These are phyloP conservation scores for Poliocrania exsul DNA, from an alignment of 2,797 vertebrate genomes.

Conservation along the genomic window DNA sequence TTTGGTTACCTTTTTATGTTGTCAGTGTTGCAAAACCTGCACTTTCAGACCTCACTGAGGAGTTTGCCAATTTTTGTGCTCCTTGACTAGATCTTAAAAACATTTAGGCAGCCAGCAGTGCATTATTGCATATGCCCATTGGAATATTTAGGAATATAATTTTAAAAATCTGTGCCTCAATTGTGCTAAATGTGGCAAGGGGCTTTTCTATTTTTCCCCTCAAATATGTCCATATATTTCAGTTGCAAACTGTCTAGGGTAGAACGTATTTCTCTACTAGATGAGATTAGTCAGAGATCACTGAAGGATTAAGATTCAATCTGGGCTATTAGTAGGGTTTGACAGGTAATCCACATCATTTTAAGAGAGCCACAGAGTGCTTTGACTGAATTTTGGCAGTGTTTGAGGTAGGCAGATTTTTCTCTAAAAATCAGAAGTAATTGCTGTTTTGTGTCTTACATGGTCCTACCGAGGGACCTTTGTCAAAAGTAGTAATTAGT, in stretches of 20 bases:
- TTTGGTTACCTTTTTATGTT: not conserved
- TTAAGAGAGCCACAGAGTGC: not conserved
- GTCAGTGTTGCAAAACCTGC: not conserved
- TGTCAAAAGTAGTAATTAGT: not conserved
- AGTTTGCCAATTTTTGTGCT: not conserved
- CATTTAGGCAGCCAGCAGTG: not conserved
- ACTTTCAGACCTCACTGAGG: not conserved
- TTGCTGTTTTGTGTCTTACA: rapidly evolving
- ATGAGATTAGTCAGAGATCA: not conserved
- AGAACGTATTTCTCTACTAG: not conserved
- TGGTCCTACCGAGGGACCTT: not conserved
- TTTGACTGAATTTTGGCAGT: not conserved
- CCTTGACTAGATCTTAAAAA: not conserved
- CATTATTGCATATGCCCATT: not conserved
- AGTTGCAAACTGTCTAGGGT: not conserved
- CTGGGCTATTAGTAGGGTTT: not conserved
- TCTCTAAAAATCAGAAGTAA: not conserved
- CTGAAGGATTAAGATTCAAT: not conserved
- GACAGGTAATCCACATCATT: not conserved
- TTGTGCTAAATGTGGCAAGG: not conserved
- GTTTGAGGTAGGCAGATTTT: not conserved
- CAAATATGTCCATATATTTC: not conserved
- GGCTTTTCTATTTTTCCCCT: not conserved
- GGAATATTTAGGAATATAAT: not conserved
- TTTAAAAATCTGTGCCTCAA: not conserved